A percentile compares a stretch with the other conserved stretches of the same genome.
Evolutionary conservation across 2,797 vertebrate genomes (phyloP).

Genomic region (Acridotheres tristis): DNA sequence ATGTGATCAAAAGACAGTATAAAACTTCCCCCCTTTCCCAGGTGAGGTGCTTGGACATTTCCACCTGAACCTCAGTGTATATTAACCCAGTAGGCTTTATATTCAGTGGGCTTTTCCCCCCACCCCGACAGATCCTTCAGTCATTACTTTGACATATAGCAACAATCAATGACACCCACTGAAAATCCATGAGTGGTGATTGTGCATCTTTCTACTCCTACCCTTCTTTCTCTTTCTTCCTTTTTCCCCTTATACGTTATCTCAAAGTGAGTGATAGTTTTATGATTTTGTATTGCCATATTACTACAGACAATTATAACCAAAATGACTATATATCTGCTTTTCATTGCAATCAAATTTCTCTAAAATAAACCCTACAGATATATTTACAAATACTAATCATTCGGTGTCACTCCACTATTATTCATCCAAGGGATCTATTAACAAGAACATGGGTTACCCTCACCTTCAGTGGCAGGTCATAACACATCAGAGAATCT

Average conservation of each 20-base stretch:
- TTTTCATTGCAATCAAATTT: background rate
- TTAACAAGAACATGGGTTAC: background rate
- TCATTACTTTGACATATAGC: no score
- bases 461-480: background rate
- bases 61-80: background rate
- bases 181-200: background rate
- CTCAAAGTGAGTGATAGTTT: background rate
- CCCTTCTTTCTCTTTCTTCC: background rate
- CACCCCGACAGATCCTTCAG: accelerated
- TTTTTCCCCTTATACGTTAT: background rate
- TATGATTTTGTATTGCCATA: background rate
- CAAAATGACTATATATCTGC: background rate
- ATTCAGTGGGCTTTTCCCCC: background rate
- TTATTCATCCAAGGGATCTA: background rate
- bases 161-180: background rate
- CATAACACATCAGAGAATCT: background rate
- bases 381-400: background rate
- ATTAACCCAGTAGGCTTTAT: background rate
- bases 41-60: background rate
- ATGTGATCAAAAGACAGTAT: background rate
- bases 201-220: background rate
- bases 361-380: background rate
- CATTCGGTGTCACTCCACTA: background rate
- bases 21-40: accelerated
- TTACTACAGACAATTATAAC: background rate